Evolutionary conservation across 2,797 vertebrate genomes (phyloP).

Genomic region (Silurus aristotelis): DNA sequence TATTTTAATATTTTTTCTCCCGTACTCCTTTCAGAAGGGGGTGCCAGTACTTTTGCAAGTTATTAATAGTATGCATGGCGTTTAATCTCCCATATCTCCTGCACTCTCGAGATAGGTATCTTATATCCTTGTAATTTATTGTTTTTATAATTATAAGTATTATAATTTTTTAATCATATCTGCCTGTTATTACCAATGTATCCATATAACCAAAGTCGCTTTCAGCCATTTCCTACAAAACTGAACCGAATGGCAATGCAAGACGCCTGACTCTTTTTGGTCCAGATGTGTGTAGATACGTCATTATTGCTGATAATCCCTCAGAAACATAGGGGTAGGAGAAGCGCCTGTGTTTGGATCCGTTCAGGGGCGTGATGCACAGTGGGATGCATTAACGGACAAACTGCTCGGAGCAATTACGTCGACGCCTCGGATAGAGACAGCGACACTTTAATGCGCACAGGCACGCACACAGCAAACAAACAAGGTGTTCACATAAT

Average conservation of each 20-base stretch:
- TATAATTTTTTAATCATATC: background rate
- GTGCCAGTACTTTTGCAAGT: background rate
- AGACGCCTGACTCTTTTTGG: background rate
- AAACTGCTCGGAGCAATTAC: conserved; percentile 54
- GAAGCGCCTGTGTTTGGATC: conserved; percentile 16
- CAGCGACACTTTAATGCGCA: conserved; percentile 31
- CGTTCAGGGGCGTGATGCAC: conserved; percentile 46
- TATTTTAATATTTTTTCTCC: background rate
- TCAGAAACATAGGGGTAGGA: conserved; percentile 22
- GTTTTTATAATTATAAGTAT: background rate
- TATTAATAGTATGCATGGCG: background rate
- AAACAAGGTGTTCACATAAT: conserved; percentile 51
- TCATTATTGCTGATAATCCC: conserved; percentile 46
- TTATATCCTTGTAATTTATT: background rate
- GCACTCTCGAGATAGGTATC: background rate
- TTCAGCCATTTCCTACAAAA: background rate
- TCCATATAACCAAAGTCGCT: background rate
- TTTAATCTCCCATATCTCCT: background rate
- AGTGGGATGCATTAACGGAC: conserved; percentile 51
- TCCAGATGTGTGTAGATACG: conserved; percentile 37
- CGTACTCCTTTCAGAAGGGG: background rate
- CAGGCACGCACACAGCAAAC: conserved; percentile 33
- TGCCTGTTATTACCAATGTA: background rate
- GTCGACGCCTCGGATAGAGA: conserved; percentile 43
- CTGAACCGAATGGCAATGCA: background rate